These are phyloP conservation scores for Megaptera novaeangliae DNA, from an alignment of 2,113 vertebrate genomes.

Conservation along the genomic window DNA sequence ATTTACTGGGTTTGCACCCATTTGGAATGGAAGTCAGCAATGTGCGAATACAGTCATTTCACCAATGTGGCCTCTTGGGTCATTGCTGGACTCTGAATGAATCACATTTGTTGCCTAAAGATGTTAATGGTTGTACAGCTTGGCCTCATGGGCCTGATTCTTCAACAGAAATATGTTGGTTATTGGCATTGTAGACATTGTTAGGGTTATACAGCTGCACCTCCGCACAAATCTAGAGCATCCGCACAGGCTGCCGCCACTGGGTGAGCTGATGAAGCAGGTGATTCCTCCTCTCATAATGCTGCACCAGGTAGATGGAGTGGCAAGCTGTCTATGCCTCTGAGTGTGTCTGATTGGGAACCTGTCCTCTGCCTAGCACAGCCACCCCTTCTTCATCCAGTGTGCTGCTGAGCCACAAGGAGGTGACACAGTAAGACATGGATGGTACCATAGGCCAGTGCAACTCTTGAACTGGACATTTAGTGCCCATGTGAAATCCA, in stretches of 20 bases:
- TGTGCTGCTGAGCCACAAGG: background rate
- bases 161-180: background rate
- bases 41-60: background rate
- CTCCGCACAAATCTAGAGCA: background rate
- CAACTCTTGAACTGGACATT: background rate
- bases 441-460: no score
- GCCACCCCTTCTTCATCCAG: background rate
- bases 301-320: background rate
- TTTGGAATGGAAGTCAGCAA: background rate
- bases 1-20: background rate
- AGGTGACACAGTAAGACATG: background rate
- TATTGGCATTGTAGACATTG: background rate
- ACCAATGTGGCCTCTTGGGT: background rate
- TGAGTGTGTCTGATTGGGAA: background rate
- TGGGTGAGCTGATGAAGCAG: background rate
- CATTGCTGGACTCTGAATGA: background rate
- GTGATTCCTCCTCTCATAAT: background rate
- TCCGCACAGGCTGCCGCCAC: background rate
- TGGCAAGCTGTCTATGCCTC: background rate
- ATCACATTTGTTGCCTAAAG: background rate
- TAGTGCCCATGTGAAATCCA: background rate
- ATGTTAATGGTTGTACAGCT: background rate
- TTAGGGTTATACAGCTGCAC: background rate
- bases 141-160: background rate
- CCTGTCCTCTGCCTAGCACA: background rate